Evolutionary conservation across 2,888 invertebrate species (phyloP).

Genomic region (Plagodis pulveraria): DNA sequence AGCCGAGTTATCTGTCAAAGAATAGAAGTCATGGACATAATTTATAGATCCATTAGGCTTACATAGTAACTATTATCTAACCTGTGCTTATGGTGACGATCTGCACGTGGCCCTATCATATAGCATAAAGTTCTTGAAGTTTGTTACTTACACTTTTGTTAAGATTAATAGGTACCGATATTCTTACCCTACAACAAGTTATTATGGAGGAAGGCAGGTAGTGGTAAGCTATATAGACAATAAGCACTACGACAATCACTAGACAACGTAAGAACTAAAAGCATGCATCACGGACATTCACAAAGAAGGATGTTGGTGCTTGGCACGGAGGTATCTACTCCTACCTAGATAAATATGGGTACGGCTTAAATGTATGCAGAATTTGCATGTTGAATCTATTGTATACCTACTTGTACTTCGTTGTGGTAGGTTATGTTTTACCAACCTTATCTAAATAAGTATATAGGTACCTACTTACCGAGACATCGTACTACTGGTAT

Average conservation of each 20-base stretch:
- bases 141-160: too few species aligned
- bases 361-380: conserved; percentile 3
- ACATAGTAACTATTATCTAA: too few species aligned
- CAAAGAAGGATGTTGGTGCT: conserved; percentile 50
- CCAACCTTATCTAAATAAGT: not conserved
- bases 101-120: too few species aligned
- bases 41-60: too few species aligned
- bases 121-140: too few species aligned
- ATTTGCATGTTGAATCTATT: conserved; percentile 17
- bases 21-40: too few species aligned
- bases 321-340: conserved; percentile 48
- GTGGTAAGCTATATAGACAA: conserved; percentile 15
- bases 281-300: conserved; percentile 46
- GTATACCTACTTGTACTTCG: not conserved
- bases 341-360: not conserved
- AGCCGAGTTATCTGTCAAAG: too few species aligned
- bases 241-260: conserved; percentile 29
- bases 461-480: not conserved
- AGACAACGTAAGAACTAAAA: conserved; percentile 28
- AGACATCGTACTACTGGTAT: not conserved
- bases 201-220: conserved; percentile 9
- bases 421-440: not conserved
- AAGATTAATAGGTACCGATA: too few species aligned
- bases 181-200: not conserved
- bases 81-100: too few species aligned